Conservation (phyloP, 1,140 invertebrate genomes). For the Piezodorus guildinii region DNA sequence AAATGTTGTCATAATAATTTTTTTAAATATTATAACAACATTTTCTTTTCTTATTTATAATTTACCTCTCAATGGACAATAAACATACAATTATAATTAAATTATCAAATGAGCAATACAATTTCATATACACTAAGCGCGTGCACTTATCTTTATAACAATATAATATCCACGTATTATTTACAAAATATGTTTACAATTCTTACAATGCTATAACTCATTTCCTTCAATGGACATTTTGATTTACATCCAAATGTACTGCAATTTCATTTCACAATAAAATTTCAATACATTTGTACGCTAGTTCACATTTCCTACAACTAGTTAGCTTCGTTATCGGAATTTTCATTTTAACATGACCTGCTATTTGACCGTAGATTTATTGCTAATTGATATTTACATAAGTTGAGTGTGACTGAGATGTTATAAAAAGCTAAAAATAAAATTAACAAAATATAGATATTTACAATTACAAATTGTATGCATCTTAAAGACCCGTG, state of each 20-base stretch:
- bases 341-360: not conserved
- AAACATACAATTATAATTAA: slow-evolving; percentile 16
- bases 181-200: slow-evolving; percentile 15
- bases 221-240: slow-evolving; percentile 10
- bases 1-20: slow-evolving; percentile 5
- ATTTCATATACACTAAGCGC: slow-evolving; percentile 22
- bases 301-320: not conserved
- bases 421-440: slow-evolving; percentile 13
- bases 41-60: slow-evolving; percentile 6
- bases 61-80: slow-evolving; percentile 17
- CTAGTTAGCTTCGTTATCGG: not conserved
- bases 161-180: slow-evolving; percentile 18
- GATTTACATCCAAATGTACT: slow-evolving; percentile 11
- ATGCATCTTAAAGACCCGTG: slow-evolving; percentile 13
- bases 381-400: slow-evolving; percentile 8
- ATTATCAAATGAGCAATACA: slow-evolving; percentile 22
- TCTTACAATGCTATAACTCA: slow-evolving; percentile 14
- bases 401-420: slow-evolving; percentile 2
- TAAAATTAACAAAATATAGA: slow-evolving; percentile 18
- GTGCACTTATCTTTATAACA: slow-evolving; percentile 18
- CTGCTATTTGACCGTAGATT: slow-evolving; percentile 3
- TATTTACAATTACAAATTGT: slow-evolving; percentile 15
- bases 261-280: not conserved
- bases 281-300: slow-evolving; percentile 9
- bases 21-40: slow-evolving; percentile 10